Evolutionary conservation across 2,113 vertebrate genomes (phyloP).

Genomic region (Pelecanus crispus): DNA sequence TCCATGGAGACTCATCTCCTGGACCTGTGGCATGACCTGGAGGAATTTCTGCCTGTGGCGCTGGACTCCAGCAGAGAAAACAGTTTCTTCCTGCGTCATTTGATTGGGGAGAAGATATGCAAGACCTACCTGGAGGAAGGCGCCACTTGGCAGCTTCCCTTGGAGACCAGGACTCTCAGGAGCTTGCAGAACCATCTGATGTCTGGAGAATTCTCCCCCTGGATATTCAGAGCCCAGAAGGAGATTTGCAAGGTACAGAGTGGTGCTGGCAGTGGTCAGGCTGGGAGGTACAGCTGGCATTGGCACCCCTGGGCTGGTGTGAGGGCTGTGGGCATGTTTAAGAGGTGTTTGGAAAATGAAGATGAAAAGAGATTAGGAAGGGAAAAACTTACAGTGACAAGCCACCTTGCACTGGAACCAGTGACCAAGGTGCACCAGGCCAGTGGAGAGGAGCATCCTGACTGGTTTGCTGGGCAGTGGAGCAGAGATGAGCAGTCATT

Average conservation of each 20-base stretch:
- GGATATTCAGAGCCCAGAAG: conserved; percentile 68
- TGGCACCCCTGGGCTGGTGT: neutral
- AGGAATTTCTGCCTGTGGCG: conserved; percentile 54
- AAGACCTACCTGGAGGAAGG: conserved; percentile 58
- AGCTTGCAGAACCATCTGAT: conserved; percentile 49
- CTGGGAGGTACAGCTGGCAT: neutral
- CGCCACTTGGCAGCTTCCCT: neutral
- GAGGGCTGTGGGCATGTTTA: neutral
- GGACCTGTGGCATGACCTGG: conserved; percentile 70
- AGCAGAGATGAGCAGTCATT: neutral
- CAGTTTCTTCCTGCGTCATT: conserved; percentile 45
- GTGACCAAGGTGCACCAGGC: neutral
- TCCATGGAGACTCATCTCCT: conserved; percentile 42
- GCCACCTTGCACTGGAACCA: neutral
- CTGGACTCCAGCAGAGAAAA: conserved; percentile 36
- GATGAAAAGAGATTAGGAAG: neutral
- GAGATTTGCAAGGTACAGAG: conserved; percentile 70
- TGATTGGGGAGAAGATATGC: conserved; percentile 51
- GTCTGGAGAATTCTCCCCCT: conserved; percentile 62
- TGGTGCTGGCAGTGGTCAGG: neutral
- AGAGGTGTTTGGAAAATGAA: neutral
- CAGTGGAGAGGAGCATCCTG: neutral
- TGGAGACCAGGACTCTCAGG: conserved; percentile 50
- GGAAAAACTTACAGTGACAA: neutral
- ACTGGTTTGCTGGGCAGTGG: neutral